phyloP scores from a whole-genome alignment of 2,113 vertebrate genomes.

The Oncorhynchus clarkii region DNA sequence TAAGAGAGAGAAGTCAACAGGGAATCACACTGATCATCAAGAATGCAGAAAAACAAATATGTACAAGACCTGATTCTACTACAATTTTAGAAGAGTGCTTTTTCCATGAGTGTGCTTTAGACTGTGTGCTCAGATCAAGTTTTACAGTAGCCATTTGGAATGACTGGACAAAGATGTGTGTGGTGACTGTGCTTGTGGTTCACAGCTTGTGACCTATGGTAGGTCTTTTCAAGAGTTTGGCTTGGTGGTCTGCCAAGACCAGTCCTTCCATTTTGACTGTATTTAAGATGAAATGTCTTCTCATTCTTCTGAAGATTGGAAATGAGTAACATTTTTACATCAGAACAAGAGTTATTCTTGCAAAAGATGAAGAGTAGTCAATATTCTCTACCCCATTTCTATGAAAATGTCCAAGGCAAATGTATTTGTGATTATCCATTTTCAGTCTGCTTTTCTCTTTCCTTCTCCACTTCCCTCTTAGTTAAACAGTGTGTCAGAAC shows the following conservation, averaged over 20 bases:
- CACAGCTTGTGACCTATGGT: constrained; percentile 48
- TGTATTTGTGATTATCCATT: neutral
- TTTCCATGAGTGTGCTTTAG: constrained; percentile 57
- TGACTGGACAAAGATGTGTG: constrained; percentile 38
- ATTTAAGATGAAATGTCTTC: constrained; percentile 53
- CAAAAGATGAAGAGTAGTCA: neutral
- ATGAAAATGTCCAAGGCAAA: neutral
- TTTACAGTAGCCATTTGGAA: constrained; percentile 63
- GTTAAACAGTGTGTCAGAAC: constrained; percentile 15
- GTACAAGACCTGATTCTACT: too few relatives aligned
- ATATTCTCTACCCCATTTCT: neutral
- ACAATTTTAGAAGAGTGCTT: neutral
- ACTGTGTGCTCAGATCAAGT: constrained; percentile 51
- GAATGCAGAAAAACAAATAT: neutral
- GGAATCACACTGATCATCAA: constrained; percentile 41
- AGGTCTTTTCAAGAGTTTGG: constrained; percentile 54
- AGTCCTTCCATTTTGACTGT: constrained; percentile 53
- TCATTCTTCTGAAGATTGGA: constrained; percentile 63
- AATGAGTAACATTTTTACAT: constrained; percentile 47
- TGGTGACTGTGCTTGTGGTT: constrained; percentile 60
- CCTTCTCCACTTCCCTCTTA: neutral
- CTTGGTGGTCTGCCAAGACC: constrained; percentile 58
- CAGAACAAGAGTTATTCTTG: neutral
- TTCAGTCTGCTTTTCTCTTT: neutral
- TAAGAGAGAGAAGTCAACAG: constrained; percentile 32